A percentile compares a stretch with the other conserved stretches of the same genome.
Evolutionary conservation across 2,113 vertebrate genomes (phyloP).

Genomic region (Ammodytes marinus): DNA sequence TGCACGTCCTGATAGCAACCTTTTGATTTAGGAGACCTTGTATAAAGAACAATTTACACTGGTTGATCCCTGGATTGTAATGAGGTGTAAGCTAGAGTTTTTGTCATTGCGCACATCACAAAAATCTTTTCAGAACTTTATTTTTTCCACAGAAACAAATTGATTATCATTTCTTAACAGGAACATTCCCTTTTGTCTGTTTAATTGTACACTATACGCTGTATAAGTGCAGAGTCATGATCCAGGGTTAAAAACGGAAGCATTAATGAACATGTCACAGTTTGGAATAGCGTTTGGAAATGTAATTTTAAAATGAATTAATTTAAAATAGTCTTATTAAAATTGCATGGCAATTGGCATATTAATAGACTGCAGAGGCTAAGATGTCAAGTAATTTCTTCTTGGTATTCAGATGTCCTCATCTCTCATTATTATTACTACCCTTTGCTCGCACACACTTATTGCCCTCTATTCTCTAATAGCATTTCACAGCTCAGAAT

Average conservation of each 20-base stretch:
- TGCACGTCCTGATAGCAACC: not conserved
- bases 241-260: constrained; percentile 1
- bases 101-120: not conserved
- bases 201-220: not conserved
- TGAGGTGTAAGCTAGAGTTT: not conserved
- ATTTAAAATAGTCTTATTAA: constrained; percentile 34
- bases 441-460: constrained; percentile 19
- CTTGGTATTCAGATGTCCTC: constrained; percentile 39
- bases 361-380: constrained; percentile 41
- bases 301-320: constrained; percentile 22
- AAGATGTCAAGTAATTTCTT: constrained; percentile 51
- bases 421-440: constrained; percentile 39
- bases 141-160: not conserved
- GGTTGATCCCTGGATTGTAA: not conserved
- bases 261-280: constrained; percentile 29
- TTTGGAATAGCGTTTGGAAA: not conserved
- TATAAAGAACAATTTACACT: not conserved
- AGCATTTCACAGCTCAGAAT: constrained; percentile 12
- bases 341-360: constrained; percentile 20
- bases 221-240: not conserved
- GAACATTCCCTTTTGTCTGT: not conserved
- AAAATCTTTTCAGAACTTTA: not conserved
- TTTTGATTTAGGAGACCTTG: not conserved
- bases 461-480: constrained; percentile 18
- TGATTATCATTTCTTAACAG: not conserved